Percentiles rank a stretch among this genome's conserved stretches.
phyloP scores from a whole-genome alignment of 1,140 invertebrate genomes.

The Drosophila bifasciata region DNA sequence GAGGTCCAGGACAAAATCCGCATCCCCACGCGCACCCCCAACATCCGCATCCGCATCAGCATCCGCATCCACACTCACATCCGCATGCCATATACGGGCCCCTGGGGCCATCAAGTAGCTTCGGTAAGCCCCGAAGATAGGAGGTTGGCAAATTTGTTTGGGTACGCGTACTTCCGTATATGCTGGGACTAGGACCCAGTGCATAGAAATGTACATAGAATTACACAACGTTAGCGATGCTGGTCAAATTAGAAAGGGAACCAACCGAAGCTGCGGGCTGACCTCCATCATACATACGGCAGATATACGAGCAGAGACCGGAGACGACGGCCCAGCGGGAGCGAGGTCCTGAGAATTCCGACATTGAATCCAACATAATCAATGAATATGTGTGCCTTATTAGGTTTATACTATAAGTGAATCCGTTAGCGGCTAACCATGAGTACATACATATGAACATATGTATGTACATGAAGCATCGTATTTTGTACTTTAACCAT shows the following conservation, averaged over 20 bases:
- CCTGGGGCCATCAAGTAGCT: slow-evolving; percentile 68
- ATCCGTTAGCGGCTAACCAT: slow-evolving; percentile 33
- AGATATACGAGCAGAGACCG: no score
- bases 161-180: background rate
- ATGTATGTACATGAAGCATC: slow-evolving; percentile 11
- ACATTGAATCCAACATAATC: slow-evolving; percentile 47
- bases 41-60: slow-evolving; percentile 8
- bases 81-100: slow-evolving; percentile 73
- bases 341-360: slow-evolving; percentile 4
- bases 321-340: slow-evolving; percentile 15
- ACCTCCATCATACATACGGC: no score
- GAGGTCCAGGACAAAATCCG: slow-evolving; percentile 25
- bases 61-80: slow-evolving; percentile 35
- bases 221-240: slow-evolving; percentile 70
- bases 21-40: slow-evolving; percentile 5
- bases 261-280: slow-evolving; percentile 19
- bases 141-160: no score
- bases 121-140: slow-evolving; percentile 82
- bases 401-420: slow-evolving; percentile 79
- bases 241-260: slow-evolving; percentile 74
- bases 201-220: slow-evolving; percentile 16
- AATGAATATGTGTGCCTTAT: slow-evolving; percentile 84
- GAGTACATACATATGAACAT: no score
- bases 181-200: background rate
- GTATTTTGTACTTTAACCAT: slow-evolving; percentile 21